Conservation (phyloP, 2,888 invertebrate species). For the Dexiosoma caninum region DNA sequence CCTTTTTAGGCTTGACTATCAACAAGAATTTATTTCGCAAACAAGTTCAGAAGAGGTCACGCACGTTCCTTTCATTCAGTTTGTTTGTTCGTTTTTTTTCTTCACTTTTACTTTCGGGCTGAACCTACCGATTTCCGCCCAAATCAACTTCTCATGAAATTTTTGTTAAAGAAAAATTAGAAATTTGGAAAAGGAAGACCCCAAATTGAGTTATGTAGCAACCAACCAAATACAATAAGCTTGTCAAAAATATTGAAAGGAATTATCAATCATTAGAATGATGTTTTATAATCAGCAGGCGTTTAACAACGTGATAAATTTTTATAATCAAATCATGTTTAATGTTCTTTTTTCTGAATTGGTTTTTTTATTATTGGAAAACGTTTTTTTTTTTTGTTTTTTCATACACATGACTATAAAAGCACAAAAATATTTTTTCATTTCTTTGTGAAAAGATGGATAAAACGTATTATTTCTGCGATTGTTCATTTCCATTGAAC, state of each 20-base stretch:
- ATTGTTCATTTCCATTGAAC: not conserved
- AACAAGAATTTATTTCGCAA: too few relatives aligned
- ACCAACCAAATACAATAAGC: not conserved
- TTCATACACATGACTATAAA: conserved; percentile 22
- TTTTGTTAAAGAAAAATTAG: not conserved
- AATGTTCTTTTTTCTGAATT: too few relatives aligned
- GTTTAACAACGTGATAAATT: conserved; percentile 43
- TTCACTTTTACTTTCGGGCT: not conserved
- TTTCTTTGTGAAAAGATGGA: conserved; percentile 19
- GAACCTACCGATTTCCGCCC: conserved; percentile 4
- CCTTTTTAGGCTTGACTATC: too few relatives aligned
- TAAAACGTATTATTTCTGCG: not conserved
- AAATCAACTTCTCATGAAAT: not conserved
- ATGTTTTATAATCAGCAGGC: conserved; percentile 14
- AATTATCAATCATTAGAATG: conserved; percentile 28
- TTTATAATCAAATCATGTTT: conserved; percentile 34
- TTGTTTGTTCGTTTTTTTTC: not conserved
- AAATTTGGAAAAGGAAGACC: not conserved
- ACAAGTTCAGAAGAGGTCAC: not conserved
- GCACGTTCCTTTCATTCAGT: not conserved
- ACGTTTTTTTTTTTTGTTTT: conserved; percentile 20
- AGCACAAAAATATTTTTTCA: not conserved
- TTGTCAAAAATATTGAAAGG: not conserved
- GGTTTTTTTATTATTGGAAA: too few relatives aligned
- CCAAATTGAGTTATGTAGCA: not conserved